phyloP scores from a whole-genome alignment of 2,888 invertebrate species.

The Euzetes globulus region DNA sequence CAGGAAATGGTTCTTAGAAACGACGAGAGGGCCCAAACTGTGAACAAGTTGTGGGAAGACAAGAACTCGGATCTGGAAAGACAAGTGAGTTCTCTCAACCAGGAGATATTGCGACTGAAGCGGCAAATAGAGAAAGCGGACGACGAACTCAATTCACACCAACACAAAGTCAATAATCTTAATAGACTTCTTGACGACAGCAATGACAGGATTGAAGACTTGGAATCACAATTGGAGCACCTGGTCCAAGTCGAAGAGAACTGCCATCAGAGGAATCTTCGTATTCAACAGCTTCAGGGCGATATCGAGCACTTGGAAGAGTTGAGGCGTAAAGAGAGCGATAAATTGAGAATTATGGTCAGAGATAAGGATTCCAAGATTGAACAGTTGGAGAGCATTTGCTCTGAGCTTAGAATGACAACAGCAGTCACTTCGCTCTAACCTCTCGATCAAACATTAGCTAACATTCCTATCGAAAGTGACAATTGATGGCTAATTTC shows the following conservation, averaged over 20 bases:
- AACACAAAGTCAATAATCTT: constrained; percentile 8
- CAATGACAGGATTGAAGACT: neutral
- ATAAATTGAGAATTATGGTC: neutral
- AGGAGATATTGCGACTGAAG: neutral
- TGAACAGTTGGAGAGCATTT: constrained; percentile 10
- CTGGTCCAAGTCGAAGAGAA: neutral
- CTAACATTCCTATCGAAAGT: too few relatives aligned
- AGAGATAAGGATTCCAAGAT: neutral
- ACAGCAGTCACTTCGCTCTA: neutral
- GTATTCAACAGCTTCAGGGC: constrained; percentile 1
- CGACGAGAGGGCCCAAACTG: neutral
- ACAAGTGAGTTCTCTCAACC: neutral
- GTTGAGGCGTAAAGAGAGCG: constrained; percentile 9
- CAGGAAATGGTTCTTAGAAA: neutral
- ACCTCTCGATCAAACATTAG: neutral
- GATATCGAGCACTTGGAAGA: constrained; percentile 18
- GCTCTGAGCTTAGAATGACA: neutral
- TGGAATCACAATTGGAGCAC: constrained; percentile 16
- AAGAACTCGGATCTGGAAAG: neutral
- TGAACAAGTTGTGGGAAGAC: neutral
- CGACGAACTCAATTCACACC: constrained; percentile 19
- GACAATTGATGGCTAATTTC: too few relatives aligned
- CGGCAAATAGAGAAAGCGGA: constrained; percentile 12
- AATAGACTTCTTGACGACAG: neutral
- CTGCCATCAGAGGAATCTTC: neutral